phyloP scores from a whole-genome alignment of 2,888 invertebrate species.

The Mythimna ferrago region DNA sequence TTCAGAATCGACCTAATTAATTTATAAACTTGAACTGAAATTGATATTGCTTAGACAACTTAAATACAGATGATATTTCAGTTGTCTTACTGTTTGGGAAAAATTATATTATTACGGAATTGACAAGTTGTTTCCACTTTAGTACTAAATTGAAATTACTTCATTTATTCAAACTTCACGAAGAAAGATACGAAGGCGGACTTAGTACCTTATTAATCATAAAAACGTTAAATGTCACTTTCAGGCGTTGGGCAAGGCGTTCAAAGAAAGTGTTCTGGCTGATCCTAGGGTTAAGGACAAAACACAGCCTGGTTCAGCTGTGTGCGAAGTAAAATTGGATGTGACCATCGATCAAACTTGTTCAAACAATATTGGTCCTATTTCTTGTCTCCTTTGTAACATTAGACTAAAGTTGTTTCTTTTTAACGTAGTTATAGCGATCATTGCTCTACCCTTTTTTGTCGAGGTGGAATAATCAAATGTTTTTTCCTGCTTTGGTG shows the following conservation, averaged over 20 bases:
- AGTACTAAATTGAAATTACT: neutral
- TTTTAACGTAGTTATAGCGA: neutral
- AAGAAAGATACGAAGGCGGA: no score
- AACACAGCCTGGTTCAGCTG: slow-evolving; percentile 30
- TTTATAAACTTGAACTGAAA: neutral
- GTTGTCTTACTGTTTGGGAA: neutral
- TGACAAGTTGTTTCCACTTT: neutral
- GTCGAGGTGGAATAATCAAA: no score
- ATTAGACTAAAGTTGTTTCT: neutral
- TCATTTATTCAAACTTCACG: neutral
- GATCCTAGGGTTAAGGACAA: neutral
- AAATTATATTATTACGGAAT: neutral
- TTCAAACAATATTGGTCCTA: slow-evolving; percentile 47
- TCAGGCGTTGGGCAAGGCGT: neutral
- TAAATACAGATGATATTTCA: neutral
- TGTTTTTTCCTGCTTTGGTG: no score
- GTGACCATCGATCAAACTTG: slow-evolving; percentile 51
- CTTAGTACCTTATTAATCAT: no score
- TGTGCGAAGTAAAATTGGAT: slow-evolving; percentile 45
- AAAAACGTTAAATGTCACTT: neutral
- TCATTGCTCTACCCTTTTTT: no score
- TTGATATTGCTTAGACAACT: neutral
- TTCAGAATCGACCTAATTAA: neutral
- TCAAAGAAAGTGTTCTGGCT: slow-evolving; percentile 11
- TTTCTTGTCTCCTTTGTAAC: slow-evolving; percentile 23